A percentile compares a stretch with the other conserved stretches of the same genome.
phyloP scores from a whole-genome alignment of 2,113 vertebrate species.

The Microtus richardsoni region DNA sequence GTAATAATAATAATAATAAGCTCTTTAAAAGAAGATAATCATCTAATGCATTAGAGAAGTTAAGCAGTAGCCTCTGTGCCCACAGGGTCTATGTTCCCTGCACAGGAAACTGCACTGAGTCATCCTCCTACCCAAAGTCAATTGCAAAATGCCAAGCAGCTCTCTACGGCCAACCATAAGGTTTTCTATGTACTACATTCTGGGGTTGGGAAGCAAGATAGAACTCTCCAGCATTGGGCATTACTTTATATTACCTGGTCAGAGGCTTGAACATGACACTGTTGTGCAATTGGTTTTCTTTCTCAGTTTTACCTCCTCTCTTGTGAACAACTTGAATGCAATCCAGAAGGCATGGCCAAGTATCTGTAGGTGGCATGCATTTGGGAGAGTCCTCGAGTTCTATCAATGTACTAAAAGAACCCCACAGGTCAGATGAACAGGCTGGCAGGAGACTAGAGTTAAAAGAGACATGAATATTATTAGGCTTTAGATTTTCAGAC shows the following conservation, averaged over 20 bases:
- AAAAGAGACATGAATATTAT: slow-evolving; percentile 11
- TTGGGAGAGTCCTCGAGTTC: neutral
- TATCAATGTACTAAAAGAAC: neutral
- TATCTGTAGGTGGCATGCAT: neutral
- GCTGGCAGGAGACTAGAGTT: neutral
- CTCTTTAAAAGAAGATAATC: neutral
- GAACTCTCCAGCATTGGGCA: neutral
- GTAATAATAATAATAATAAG: neutral
- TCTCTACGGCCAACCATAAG: neutral
- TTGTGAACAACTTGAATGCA: neutral
- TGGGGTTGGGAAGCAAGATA: neutral
- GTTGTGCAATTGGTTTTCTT: neutral
- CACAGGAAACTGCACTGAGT: neutral
- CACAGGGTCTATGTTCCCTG: neutral
- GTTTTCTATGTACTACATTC: neutral
- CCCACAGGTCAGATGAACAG: neutral
- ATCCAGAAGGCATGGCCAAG: neutral
- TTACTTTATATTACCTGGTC: neutral
- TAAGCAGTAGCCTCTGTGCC: neutral
- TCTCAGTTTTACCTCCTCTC: slow-evolving; percentile 1
- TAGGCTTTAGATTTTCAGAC: neutral
- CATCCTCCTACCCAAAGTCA: neutral
- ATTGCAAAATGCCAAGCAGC: neutral
- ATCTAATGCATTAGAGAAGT: neutral
- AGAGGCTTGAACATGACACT: neutral